Conservation (phyloP, 2,797 vertebrate genomes). For the Cyclopterus lumpus region DNA sequence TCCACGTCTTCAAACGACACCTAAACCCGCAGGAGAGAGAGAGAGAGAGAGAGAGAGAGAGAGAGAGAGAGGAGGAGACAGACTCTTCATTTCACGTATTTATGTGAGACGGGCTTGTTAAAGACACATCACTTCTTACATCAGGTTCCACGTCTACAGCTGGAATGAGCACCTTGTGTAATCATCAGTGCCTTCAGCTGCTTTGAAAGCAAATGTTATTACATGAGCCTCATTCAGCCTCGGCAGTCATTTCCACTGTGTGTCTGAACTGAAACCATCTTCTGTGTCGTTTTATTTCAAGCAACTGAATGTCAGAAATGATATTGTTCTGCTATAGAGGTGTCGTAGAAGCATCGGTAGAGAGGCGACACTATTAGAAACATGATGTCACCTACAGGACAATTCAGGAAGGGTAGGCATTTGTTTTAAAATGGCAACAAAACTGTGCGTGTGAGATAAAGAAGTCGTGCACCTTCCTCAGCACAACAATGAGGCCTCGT, state of each 20-base stretch:
- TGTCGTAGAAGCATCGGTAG: too few relatives aligned
- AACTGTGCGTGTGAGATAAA: not conserved
- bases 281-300: not conserved
- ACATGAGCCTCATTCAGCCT: constrained; percentile 16
- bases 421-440: not conserved
- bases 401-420: not conserved
- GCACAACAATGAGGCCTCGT: not conserved
- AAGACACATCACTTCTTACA: not conserved
- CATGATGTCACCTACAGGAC: not conserved
- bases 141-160: not conserved
- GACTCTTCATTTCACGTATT: too few relatives aligned
- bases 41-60: too few relatives aligned
- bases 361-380: not conserved
- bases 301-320: not conserved
- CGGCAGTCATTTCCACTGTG: not conserved
- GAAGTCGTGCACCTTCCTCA: not conserved
- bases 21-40: constrained; percentile 68
- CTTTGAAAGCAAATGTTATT: constrained; percentile 24
- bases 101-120: not conserved
- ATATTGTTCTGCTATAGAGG: too few relatives aligned
- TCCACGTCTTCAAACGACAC: constrained; percentile 94
- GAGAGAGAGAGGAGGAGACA: too few relatives aligned
- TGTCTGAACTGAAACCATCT: not conserved
- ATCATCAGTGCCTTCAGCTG: constrained; percentile 5
- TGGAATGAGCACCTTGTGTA: not conserved